Evolutionary conservation across 2,797 vertebrate species (phyloP).

Genomic region (Coregonus suidteri): DNA sequence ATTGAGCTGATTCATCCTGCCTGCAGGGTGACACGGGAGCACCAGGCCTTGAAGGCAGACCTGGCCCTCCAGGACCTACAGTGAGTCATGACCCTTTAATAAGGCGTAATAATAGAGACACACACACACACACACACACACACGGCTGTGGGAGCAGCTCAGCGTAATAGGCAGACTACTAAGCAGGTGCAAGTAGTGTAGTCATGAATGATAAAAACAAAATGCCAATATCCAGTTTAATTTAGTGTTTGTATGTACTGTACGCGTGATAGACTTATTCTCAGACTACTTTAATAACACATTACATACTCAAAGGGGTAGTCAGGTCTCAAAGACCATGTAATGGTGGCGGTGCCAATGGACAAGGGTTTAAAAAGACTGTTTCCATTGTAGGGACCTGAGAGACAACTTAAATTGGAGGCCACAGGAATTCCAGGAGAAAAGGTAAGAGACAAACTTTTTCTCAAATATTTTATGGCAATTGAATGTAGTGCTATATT

Average conservation of each 20-base stretch:
- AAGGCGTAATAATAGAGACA: not conserved
- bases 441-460: too few relatives aligned
- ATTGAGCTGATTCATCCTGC: slow-evolving; percentile 12
- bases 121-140: not conserved
- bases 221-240: slow-evolving; percentile 28
- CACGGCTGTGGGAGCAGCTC: not conserved
- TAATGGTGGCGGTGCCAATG: too few relatives aligned
- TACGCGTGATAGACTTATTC: too few relatives aligned
- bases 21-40: slow-evolving; percentile 36
- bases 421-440: too few relatives aligned
- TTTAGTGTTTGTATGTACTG: too few relatives aligned
- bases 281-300: too few relatives aligned
- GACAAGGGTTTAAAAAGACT: too few relatives aligned
- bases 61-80: slow-evolving; percentile 30
- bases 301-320: too few relatives aligned
- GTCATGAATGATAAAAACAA: not conserved
- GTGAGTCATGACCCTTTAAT: slow-evolving; percentile 3
- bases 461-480: slow-evolving; percentile 26
- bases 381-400: too few relatives aligned
- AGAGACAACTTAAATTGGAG: too few relatives aligned
- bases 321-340: too few relatives aligned
- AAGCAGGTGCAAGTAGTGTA: not conserved
- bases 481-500: not conserved
- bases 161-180: not conserved
- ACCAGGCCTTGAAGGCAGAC: slow-evolving; percentile 23